A percentile compares a stretch with the other conserved stretches of the same genome.
phyloP scores from a whole-genome alignment of 1,140 invertebrate species.

The Drusus annulatus region DNA sequence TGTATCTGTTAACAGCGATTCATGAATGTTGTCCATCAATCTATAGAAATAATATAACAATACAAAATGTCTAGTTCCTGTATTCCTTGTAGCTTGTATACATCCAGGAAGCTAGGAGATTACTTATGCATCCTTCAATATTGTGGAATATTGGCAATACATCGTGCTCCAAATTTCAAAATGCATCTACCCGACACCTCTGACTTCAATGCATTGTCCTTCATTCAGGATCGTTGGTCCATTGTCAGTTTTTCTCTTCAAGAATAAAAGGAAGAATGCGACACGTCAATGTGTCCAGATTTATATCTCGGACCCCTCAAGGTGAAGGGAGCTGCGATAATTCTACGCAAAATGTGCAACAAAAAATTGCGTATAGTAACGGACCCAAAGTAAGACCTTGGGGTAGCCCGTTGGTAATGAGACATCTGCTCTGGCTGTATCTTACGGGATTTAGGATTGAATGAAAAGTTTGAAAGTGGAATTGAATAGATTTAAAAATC shows the following conservation, averaged over 20 bases:
- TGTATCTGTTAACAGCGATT: neutral
- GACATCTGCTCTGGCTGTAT: neutral
- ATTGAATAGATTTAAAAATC: too few relatives aligned
- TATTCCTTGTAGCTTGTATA: neutral
- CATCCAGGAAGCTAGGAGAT: neutral
- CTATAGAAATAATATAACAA: neutral
- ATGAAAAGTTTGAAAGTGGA: too few relatives aligned
- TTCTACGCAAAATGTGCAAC: neutral
- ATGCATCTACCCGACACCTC: neutral
- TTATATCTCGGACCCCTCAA: slow-evolving; percentile 14
- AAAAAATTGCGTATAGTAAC: neutral
- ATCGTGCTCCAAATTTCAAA: slow-evolving; percentile 19
- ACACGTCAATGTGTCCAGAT: slow-evolving; percentile 34
- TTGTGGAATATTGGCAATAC: neutral
- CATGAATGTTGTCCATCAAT: neutral
- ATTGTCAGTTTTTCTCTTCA: slow-evolving; percentile 6
- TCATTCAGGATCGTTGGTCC: slow-evolving; percentile 5
- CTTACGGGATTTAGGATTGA: too few relatives aligned
- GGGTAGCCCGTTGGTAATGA: neutral
- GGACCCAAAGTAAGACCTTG: neutral
- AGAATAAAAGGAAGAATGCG: slow-evolving; percentile 11
- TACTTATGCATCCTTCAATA: slow-evolving; percentile 14
- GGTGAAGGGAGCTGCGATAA: neutral
- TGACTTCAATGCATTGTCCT: slow-evolving; percentile 7
- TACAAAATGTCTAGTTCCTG: slow-evolving; percentile 11